phyloP scores from a whole-genome alignment of 1,140 invertebrate species.

The Platorchestia sp. region DNA sequence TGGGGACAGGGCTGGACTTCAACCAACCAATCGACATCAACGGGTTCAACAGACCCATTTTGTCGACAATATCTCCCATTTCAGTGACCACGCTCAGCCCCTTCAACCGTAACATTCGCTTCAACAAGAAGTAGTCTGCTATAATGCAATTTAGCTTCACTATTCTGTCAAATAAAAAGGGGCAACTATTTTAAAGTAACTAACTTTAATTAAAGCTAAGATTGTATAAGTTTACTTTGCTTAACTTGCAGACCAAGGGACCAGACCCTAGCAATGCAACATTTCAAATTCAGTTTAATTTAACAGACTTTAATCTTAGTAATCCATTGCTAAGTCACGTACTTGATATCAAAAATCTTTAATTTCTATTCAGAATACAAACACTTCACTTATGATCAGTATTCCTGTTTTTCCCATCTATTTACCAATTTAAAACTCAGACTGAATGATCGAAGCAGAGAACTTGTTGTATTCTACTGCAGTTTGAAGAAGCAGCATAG shows the following conservation, averaged over 20 bases:
- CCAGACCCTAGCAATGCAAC: not conserved
- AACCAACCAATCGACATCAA: slow-evolving; percentile 17
- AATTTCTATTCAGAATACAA: not conserved
- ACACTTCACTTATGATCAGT: not conserved
- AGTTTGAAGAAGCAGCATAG: not conserved
- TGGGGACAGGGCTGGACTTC: not conserved
- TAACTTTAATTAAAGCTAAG: not conserved
- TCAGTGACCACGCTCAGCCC: slow-evolving; percentile 15
- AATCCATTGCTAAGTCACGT: not conserved
- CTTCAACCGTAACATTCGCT: slow-evolving; percentile 14
- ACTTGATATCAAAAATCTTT: not conserved
- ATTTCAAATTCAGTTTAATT: not conserved
- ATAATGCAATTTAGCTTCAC: not conserved
- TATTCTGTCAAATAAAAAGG: not conserved
- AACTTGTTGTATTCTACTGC: not conserved
- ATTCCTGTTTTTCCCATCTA: not conserved
- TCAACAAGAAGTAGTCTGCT: slow-evolving; percentile 13
- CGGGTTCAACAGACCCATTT: slow-evolving; percentile 29
- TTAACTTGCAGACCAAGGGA: not conserved
- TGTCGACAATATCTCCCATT: not conserved
- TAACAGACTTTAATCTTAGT: not conserved
- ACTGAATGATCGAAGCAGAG: not conserved
- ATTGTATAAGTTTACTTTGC: not conserved
- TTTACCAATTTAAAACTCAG: not conserved
- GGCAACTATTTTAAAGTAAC: not conserved